Evolutionary conservation across 2,113 vertebrate genomes (phyloP), one percentile per base, ranked within the genome.

Genomic region (Nothocercus julius): DNA sequence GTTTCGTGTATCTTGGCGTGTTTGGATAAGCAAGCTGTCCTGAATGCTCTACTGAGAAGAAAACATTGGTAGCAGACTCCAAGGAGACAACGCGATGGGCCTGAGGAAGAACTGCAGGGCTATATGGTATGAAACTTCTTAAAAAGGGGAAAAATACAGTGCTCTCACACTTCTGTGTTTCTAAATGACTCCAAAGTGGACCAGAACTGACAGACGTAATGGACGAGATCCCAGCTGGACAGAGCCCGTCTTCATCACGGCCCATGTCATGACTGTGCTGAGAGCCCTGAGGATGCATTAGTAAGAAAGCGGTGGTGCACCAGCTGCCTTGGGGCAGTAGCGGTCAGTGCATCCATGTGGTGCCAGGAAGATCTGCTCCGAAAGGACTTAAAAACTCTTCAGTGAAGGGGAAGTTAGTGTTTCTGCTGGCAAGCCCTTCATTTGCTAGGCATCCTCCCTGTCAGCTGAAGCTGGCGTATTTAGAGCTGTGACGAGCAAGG

Each of bases 221-320:
- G 53, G 30, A 16, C 45, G 44, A 69, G 28, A 38, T 66, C 27
- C 1, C 54, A 67, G 64, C 27, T 1, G 2, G 83, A 27, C 5
- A 69, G 16, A 87, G 34, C 20, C 28, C 36, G 24, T 75, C 81
- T 75, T 16, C 49, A 76, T 64, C 9, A 7, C 1, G 3, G 5
- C 34, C 34, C 8, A 27, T 34, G 13, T 53, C 72, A 54, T 51
- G 67, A 38, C 47, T 20, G 58, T 76, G 74, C 21, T 2, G 1
- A 59, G 11, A 66, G 74, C 20, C 72, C 40, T 6, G 0, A 0
- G 34, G 38, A 25, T 61, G 25, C 1, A 0, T 28, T 68, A 47
- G 9, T 30, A 75, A 38, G 34, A 0, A 0, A 70, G 38, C 25
- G 63, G 74, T 38, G 72, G 19, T 4, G 0, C 42, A 67, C 53